phyloP scores from a whole-genome alignment of 1,140 invertebrate genomes.

The Littorina saxatilis region DNA sequence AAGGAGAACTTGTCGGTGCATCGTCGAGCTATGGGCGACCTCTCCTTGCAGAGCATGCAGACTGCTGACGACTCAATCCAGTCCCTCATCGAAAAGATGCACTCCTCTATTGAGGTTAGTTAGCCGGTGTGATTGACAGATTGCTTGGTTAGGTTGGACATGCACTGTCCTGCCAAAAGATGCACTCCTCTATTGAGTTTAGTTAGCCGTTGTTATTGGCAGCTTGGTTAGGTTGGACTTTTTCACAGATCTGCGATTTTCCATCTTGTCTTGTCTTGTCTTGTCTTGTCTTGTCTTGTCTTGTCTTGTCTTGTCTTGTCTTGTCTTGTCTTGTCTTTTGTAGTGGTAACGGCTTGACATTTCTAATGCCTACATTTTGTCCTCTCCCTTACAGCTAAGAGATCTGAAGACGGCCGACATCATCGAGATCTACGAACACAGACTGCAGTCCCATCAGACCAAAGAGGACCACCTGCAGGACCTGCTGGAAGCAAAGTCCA shows the following conservation, averaged over 20 bases:
- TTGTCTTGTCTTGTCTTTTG: too few relatives aligned
- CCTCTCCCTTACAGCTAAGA: conserved; percentile 65
- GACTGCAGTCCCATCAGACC: conserved; percentile 72
- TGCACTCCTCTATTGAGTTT: neutral
- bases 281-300: neutral
- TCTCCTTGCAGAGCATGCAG: conserved; percentile 13
- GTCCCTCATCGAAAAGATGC: conserved; percentile 66
- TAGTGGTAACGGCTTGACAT: too few relatives aligned
- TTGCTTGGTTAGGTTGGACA: neutral
- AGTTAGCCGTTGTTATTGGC: too few relatives aligned
- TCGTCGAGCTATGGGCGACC: neutral
- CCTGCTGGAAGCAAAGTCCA: conserved; percentile 73
- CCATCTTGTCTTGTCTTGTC: neutral
- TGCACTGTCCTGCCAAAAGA: neutral
- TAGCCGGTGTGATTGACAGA: too few relatives aligned
- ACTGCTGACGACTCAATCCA: conserved; percentile 58
- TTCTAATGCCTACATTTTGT: too few relatives aligned
- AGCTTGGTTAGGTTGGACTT: too few relatives aligned
- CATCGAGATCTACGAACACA: conserved; percentile 75
- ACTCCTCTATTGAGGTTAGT: conserved; percentile 62
- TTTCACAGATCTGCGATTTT: neutral
- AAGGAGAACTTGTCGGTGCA: conserved; percentile 53
- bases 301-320: too few relatives aligned
- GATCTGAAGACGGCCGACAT: conserved; percentile 72
- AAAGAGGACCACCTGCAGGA: conserved; percentile 75